phyloP scores from a whole-genome alignment of 2,797 vertebrate species.

The Tolypeutes matacus region DNA sequence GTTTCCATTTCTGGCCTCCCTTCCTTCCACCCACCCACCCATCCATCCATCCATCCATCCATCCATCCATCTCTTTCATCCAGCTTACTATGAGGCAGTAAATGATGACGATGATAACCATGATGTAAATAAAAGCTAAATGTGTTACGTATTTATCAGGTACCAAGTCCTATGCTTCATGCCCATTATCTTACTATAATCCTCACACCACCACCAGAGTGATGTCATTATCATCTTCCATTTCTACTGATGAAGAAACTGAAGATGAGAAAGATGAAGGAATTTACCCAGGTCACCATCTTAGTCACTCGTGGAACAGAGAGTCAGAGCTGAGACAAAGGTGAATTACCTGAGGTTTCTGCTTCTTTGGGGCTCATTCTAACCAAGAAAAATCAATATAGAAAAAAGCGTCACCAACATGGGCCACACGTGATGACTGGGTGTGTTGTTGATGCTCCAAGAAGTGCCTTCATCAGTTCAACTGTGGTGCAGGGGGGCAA shows the following conservation, averaged over 20 bases:
- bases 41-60: not conserved
- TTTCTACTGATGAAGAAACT: conserved; percentile 1
- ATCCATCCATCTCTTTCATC: not conserved
- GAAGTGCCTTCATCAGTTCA: not conserved
- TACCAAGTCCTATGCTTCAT: not conserved
- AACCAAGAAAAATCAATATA: not conserved
- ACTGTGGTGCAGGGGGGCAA: accelerated
- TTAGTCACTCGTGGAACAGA: not conserved
- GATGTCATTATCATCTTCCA: not conserved
- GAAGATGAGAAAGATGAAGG: not conserved
- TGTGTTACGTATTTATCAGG: not conserved
- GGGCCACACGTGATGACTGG: accelerated
- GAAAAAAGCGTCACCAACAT: not conserved
- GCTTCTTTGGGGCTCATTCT: not conserved
- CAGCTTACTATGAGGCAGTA: not conserved
- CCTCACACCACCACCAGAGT: not conserved
- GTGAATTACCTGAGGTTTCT: not conserved
- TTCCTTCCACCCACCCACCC: not conserved
- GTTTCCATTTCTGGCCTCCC: not conserved
- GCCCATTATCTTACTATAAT: not conserved
- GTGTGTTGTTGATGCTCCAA: not conserved
- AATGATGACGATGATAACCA: not conserved
- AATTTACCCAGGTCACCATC: not conserved
- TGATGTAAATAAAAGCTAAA: not conserved
- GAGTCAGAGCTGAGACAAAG: not conserved